Base-by-base conservation (phyloP, 2,113 vertebrate genomes). In the Lamprologus callipterus region DNA sequence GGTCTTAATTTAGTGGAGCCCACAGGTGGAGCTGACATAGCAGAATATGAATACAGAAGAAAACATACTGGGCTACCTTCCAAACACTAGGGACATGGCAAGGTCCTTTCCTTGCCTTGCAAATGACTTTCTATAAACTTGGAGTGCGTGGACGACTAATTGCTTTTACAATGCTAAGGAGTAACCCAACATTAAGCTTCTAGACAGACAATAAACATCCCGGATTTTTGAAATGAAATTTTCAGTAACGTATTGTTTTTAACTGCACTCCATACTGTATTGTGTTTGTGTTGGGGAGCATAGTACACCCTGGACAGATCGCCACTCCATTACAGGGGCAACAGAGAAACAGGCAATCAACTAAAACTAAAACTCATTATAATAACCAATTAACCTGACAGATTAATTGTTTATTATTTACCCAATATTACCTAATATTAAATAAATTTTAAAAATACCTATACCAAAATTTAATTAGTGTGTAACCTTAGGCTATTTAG, bases 21-120 rank as follows among this genome's bases (percentile, higher is more conserved):
- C 33, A 79, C 84, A 91, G 87, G 89, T 93, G 73, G 54, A 92
- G 90, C 93, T 94, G 93, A 95, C 90, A 79, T 65, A 60, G 93
- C 94, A 92, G 79, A 90, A 93, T 93, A 88, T 78, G 54, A 92
- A 90, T 81, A 45, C 80, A 84, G 81, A 55, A 84, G 86, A 85
- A 85, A 92, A 84, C 81, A 85, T 49, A 87, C 79, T 35, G 89
- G 81, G 87, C 90, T 86, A 13, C 19, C 51, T 28, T 84, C 82
- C 83, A 92, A 91, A 87, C 84, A 83, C 31, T 9, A 47, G 63
- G 78, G 83, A 81, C 28, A 5, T 21, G 45, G 40, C 79, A 35
- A 80, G 70, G 45, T 85, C 16, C 68, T 83, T 57, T 55, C 26
- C 81, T 85, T 81, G 40, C 86, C 54, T 88, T 84, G 65, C 65